phyloP scores from a whole-genome alignment of 2,797 vertebrate species.

The Gymnodraco acuticeps region DNA sequence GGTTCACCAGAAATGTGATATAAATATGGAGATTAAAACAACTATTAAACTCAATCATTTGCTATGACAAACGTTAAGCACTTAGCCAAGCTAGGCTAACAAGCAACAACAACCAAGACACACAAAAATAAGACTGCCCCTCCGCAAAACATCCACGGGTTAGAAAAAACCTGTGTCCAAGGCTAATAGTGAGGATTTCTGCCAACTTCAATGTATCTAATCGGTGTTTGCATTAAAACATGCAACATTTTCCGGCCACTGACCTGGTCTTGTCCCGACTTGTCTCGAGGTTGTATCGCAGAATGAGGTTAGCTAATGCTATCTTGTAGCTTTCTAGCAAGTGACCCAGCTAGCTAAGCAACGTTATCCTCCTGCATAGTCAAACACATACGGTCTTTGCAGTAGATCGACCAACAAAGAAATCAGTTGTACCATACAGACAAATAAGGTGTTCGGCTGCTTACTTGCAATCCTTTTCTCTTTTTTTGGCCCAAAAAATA shows the following conservation, averaged over 20 bases:
- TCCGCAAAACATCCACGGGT: constrained; percentile 8
- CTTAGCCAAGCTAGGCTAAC: constrained; percentile 41
- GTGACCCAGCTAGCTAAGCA: constrained; percentile 71
- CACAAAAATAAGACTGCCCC: constrained; percentile 18
- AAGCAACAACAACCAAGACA: constrained; percentile 60
- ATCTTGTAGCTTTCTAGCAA: constrained; percentile 73
- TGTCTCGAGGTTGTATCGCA: constrained; percentile 87
- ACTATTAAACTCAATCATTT: fast-evolving
- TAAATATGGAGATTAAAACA: fast-evolving
- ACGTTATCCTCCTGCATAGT: constrained; percentile 59
- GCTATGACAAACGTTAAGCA: neutral
- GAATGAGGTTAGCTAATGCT: constrained; percentile 80
- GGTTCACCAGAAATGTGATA: fast-evolving
- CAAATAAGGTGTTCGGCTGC: constrained; percentile 47
- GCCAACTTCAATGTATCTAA: neutral
- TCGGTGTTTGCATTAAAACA: constrained; percentile 1
- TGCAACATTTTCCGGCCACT: constrained; percentile 65
- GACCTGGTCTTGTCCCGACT: constrained; percentile 89
- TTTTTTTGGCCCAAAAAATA: constrained; percentile 75
- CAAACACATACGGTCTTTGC: constrained; percentile 44
- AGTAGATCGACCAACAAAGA: neutral
- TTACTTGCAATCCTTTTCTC: constrained; percentile 85
- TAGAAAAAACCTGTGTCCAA: neutral
- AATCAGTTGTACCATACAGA: constrained; percentile 11
- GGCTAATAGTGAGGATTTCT: fast-evolving